phyloP scores from a whole-genome alignment of 1,140 invertebrate species.

The Pseudomyrmex pallidus region DNA sequence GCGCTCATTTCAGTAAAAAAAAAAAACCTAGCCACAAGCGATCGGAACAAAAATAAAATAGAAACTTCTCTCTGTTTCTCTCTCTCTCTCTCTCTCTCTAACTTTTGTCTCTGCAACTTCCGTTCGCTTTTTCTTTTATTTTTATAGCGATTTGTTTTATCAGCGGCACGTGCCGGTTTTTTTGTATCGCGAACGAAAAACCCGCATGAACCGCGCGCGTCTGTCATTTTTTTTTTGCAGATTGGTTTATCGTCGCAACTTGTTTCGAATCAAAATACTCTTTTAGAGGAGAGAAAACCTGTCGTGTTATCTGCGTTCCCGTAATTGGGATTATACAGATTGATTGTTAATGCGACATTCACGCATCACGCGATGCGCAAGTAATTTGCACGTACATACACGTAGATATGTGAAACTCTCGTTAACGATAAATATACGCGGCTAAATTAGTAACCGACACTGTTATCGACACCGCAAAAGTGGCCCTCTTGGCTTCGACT shows the following conservation, averaged over 20 bases:
- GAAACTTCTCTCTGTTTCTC: neutral
- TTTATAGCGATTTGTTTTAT: neutral
- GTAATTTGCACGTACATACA: neutral
- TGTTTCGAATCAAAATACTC: conserved; percentile 2
- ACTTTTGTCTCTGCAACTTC: neutral
- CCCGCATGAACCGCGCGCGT: neutral
- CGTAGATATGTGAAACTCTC: neutral
- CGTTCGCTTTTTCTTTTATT: neutral
- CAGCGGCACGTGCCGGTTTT: neutral
- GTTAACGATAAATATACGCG: neutral
- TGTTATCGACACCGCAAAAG: conserved; percentile 41
- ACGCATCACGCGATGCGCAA: neutral
- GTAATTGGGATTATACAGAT: neutral
- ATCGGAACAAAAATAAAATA: conserved; percentile 1
- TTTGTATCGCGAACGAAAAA: neutral
- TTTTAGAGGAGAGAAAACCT: neutral
- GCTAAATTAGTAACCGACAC: neutral
- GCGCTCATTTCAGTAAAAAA: neutral
- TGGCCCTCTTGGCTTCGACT: neutral
- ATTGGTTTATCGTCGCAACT: conserved; percentile 1
- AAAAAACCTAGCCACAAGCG: too few relatives aligned
- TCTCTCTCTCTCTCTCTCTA: too few relatives aligned
- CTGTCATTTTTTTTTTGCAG: neutral
- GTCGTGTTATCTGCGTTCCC: neutral
- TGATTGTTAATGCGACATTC: neutral